phyloP scores from a whole-genome alignment of 2,113 vertebrate genomes.

The Sarotherodon lohbergeri region DNA sequence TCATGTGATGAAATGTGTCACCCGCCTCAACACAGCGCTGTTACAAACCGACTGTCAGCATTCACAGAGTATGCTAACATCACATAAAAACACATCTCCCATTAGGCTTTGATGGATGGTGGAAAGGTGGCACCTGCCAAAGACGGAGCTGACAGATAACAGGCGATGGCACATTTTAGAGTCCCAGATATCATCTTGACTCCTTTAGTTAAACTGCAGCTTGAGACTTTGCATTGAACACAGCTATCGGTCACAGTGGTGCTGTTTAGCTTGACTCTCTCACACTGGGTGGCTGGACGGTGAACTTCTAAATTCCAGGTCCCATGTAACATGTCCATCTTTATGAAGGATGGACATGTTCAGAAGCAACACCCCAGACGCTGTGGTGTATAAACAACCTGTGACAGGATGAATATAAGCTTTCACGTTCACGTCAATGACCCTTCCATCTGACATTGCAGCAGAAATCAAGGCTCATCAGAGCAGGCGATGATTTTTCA shows the following conservation, averaged over 20 bases:
- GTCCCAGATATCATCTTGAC: neutral
- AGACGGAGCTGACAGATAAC: neutral
- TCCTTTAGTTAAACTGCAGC: neutral
- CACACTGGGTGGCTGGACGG: accelerated
- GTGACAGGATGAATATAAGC: neutral
- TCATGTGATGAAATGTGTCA: neutral
- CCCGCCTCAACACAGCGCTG: neutral
- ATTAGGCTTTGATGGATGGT: neutral
- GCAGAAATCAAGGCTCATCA: neutral
- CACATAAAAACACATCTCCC: neutral
- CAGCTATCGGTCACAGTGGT: neutral
- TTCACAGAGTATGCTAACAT: neutral
- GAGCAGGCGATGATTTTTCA: neutral
- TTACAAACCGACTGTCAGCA: neutral
- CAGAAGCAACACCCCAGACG: neutral
- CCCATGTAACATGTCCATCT: neutral
- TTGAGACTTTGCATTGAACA: neutral
- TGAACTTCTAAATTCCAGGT: neutral
- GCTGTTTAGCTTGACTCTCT: neutral
- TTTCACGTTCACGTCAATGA: neutral
- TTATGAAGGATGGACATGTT: neutral
- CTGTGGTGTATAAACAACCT: neutral
- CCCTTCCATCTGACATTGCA: neutral
- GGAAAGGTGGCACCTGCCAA: neutral
- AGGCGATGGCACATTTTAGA: neutral